Base-by-base conservation (phyloP, 2,113 vertebrate species). In the Thalassarche chlororhynchos region DNA sequence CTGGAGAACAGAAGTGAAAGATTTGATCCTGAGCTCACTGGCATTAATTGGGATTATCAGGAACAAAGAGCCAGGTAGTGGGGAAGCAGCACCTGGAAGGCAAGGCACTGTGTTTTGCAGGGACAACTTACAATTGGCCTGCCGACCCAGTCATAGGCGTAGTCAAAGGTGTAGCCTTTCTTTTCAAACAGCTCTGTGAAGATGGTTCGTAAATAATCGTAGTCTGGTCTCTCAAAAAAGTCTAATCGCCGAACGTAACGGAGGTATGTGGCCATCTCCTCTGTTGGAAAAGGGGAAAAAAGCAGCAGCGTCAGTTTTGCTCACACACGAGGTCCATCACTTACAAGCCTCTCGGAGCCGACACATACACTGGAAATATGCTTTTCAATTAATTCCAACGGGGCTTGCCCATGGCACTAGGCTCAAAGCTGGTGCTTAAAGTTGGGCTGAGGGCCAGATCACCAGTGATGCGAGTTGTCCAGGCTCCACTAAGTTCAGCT, bases 211-310 rank as follows among this genome's bases (percentile, higher is more conserved):
- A 99, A 97, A 95, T 99, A 99, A 92, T 99, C 99, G 7, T 99
- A 99, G 98, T 99, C 99, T 9, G 99, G 99, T 97, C 99, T 99
- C 97, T 99, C 99, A 79, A 99, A 99, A 99, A 99, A 99, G 98
- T 99, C 99, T 93, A 99, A 96, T 70, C 99, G 98, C 82, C 99
- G 98, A 74, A 99, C 99, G 3, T 99, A 99, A 77, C 99, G 99
- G 78, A 99, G 98, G 96, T 99, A 99, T 3, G 99, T 99, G 87
- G 99, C 99, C 99, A 99, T 99, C 98, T 99, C 99, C 98, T 99
- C 99, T 99, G 99, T 71, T 74, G 69, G 74, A 69, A 84, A 96
- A 95, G 38, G 81, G 52, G 25, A 32, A 25, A 77, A 60, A 84
- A 72, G 51, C 38, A 89, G 78, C 81, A 85, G 66, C 0, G 0